Evolutionary conservation across 2,888 invertebrate genomes (phyloP), one percentile per base, ranked within the genome.

Genomic region (Gisinianus flammeolus): DNA sequence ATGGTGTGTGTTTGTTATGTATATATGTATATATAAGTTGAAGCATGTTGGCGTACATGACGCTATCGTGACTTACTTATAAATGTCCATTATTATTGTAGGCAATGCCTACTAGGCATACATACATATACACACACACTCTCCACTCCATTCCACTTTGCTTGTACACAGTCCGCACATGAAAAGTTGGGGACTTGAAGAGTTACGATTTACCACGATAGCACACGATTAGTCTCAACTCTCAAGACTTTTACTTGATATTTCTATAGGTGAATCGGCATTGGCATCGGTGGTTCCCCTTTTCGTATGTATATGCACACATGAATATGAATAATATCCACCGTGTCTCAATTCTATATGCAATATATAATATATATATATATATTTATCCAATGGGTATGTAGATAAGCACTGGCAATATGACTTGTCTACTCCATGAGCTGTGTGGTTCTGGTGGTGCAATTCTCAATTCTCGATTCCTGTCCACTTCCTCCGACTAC

Each of bases 191-290:
- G 24, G 10, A 6, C 22, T 24, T 22, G 22, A 62, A 24, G 26
- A 30, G 68, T 31, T 31, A 67, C 67, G 72, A 72, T 72, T 58
- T 64, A 64, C 35, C 44, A 73, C 73, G 73, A 62, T 35, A 73
- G 64, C 12, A 64, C 28, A 64, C 64, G 73, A 73, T 73, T 73
- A 73, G 73, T 26, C 62, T 26, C 5, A 62, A 62, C 26, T 12
- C 28, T 12, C 5, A 58, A 58, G 6, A 24, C 8, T 24, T 58
- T n/a, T n/a, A 58, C 22, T 58, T n/a, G n/a, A n/a, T n/a, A n/a
- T n/a, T 58, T n/a, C 62, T 28, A 22, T 62, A 62, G 8, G 26
- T 8, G 22, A 24, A 58, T 24, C 8, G 8, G n/a, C 6, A 26
- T 0, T 62, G 22, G 22, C 8, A 58, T 24, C 8, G 8, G n/a